Evolutionary conservation across 2,888 invertebrate genomes (phyloP), one percentile per base, ranked within the genome.

Genomic region (Microdon myrmicae): DNA sequence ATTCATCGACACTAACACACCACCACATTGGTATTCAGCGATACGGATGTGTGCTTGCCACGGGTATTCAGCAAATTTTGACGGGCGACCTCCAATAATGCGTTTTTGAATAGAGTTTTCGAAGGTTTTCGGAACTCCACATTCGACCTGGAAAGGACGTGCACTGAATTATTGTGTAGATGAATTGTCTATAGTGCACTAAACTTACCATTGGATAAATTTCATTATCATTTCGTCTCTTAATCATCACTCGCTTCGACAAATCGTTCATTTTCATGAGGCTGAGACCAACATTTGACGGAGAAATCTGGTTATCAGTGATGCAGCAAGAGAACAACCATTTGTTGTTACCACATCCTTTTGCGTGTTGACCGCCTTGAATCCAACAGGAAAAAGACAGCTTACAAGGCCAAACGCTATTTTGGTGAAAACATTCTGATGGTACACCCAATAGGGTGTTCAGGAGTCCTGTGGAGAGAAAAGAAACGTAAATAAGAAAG

Each of bases 11-110:
- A 92, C 88, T 83, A 92, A 77, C 0, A 91, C 91, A 0, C 92
- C 92, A 2, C 92, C 92, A 71, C 92, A 92, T 72, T 92, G 92
- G 72, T 88, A 92, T 69, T 90, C 88, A 0, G 87, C 86, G 69
- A 92, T 90, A 72, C 92, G 85, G 60, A 92, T 89, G 71, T 92
- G 92, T 0, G 90, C 90, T 75, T 92, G 92, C 92, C 92, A 92
- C 0, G 92, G 92, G 72, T 90, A 90, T 80, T 90, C 90, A 0
- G 79, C 80, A 34, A 85, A 90, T 68, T 84, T 82, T 0, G 92
- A 92, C 68, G 90, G 89, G 3, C 89, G 81, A 0, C 92, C 92
- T 1, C 92, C 92, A 28, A 92, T 90, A 59, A 92, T 92, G 39
- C 92, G 81, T 75, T 90, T 90, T 73, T 87, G 87, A 1, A 87